Evolutionary conservation across 2,113 vertebrate genomes (phyloP).

Genomic region (Nansenia antarctica): DNA sequence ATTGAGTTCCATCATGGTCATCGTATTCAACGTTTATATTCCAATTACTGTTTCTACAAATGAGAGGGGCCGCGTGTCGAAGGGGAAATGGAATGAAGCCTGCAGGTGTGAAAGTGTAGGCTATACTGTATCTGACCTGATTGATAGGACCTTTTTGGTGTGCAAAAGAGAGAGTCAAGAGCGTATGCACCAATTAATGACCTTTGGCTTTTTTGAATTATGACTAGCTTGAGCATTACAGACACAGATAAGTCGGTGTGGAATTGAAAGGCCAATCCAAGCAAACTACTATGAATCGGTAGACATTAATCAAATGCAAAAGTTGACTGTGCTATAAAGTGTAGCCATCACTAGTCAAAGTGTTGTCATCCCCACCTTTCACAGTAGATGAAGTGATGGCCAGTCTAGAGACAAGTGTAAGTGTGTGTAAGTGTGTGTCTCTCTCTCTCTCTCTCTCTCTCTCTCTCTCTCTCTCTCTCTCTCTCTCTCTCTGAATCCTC

Average conservation of each 20-base stretch:
- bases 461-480: slow-evolving; percentile 1
- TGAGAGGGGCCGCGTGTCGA: slow-evolving; percentile 37
- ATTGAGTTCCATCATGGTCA: slow-evolving; percentile 46
- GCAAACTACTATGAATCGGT: too few species aligned
- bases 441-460: neutral
- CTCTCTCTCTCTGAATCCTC: neutral
- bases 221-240: slow-evolving; percentile 51
- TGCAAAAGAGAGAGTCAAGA: slow-evolving; percentile 51
- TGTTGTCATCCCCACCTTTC: too few species aligned
- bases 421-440: neutral
- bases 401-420: too few species aligned
- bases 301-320: too few species aligned
- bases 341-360: too few species aligned
- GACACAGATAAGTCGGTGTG: slow-evolving; percentile 33
- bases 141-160: slow-evolving; percentile 49
- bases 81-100: slow-evolving; percentile 47
- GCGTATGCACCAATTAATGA: slow-evolving; percentile 59
- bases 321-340: too few species aligned
- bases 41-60: slow-evolving; percentile 44
- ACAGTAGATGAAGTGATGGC: too few species aligned
- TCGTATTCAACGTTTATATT: slow-evolving; percentile 37
- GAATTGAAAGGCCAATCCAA: slow-evolving; percentile 50
- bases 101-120: slow-evolving; percentile 43
- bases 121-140: slow-evolving; percentile 51
- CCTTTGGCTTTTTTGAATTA: slow-evolving; percentile 58